Evolutionary conservation across 2,113 vertebrate species (phyloP), one percentile per base, ranked within the genome.

Genomic region (Tachuris rubrigastra): DNA sequence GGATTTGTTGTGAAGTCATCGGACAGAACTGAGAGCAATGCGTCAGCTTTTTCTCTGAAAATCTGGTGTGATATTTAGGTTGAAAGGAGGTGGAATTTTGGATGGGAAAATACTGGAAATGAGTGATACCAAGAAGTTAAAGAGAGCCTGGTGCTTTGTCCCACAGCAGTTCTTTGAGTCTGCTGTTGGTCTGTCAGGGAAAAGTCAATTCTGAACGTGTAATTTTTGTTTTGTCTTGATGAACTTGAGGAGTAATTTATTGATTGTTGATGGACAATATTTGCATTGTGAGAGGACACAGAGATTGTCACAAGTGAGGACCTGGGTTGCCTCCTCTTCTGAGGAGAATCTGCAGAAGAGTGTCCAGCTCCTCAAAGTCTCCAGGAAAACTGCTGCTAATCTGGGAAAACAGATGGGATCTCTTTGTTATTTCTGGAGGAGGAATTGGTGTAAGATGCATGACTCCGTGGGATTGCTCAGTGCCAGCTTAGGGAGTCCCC

Each of bases 361-460:
- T 53, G 68, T 41, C 2, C 25, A 73, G 39, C 47, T 63, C 33
- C 42, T 75, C 47, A 16, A 2, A 84, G 14, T 67, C 62, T 90
- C 15, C 4, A 8, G 47, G 49, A 93, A 41, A 85, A 10, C 30
- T 39, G 27, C 47, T 79, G 49, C 30, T 60, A 56, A 56, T 33
- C 1, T 5, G 2, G 31, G 28, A 69, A 59, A 74, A 65, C 72
- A 86, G 80, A 76, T 55, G 49, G 44, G n/a, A 65, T 75, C 30
- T 56, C 58, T 33, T 27, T 63, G 76, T 81, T 87, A 5, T 89
- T 95, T 91, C 77, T 93, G 71, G 44, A 78, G 69, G 77, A 91
- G 74, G 90, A 81, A 20, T 31, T 87, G 52, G 42, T 71, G 14
- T 50, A 79, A 41, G 84, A 87, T 65, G 41, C 35, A 15, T 10